Evolutionary conservation across 2,888 invertebrate genomes (phyloP).

Genomic region (Steinernema scapterisci): DNA sequence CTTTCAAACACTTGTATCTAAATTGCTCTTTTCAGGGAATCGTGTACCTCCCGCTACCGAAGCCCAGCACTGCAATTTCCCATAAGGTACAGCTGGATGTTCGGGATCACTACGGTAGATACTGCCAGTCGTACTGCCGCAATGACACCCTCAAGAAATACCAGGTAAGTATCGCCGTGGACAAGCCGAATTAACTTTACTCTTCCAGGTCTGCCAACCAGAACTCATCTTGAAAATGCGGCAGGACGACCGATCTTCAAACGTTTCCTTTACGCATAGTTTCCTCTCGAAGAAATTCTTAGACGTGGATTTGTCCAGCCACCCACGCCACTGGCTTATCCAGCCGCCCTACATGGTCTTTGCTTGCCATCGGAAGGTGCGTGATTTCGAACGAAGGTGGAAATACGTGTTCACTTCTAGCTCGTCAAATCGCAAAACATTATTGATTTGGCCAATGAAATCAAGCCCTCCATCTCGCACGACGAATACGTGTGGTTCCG

Average conservation of each 20-base stretch:
- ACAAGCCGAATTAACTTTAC: neutral
- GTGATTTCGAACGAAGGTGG: neutral
- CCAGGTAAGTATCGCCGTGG: slow-evolving; percentile 50
- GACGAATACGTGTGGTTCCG: slow-evolving; percentile 62
- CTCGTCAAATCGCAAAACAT: slow-evolving; percentile 51
- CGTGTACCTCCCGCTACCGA: slow-evolving; percentile 61
- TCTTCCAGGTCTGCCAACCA: slow-evolving; percentile 58
- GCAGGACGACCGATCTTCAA: slow-evolving; percentile 40
- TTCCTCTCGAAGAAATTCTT: slow-evolving; percentile 48
- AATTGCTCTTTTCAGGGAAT: slow-evolving; percentile 47
- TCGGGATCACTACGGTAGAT: slow-evolving; percentile 60
- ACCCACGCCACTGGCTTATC: slow-evolving; percentile 52
- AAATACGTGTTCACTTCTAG: slow-evolving; percentile 22
- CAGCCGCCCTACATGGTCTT: slow-evolving; percentile 60
- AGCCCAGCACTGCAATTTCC: slow-evolving; percentile 49
- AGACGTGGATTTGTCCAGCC: slow-evolving; percentile 57
- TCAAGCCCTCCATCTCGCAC: slow-evolving; percentile 46
- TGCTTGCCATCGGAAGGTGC: slow-evolving; percentile 59
- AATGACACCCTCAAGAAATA: slow-evolving; percentile 60
- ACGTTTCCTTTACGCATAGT: slow-evolving; percentile 47
- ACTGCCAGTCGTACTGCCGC: slow-evolving; percentile 64
- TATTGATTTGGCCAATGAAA: slow-evolving; percentile 42
- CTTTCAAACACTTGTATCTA: neutral
- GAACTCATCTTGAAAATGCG: slow-evolving; percentile 49
- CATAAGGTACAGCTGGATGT: slow-evolving; percentile 57